A percentile compares a stretch with the other conserved stretches of the same genome.
Evolutionary conservation across 2,797 vertebrate genomes (phyloP).

Genomic region (Gallinago solitaria): DNA sequence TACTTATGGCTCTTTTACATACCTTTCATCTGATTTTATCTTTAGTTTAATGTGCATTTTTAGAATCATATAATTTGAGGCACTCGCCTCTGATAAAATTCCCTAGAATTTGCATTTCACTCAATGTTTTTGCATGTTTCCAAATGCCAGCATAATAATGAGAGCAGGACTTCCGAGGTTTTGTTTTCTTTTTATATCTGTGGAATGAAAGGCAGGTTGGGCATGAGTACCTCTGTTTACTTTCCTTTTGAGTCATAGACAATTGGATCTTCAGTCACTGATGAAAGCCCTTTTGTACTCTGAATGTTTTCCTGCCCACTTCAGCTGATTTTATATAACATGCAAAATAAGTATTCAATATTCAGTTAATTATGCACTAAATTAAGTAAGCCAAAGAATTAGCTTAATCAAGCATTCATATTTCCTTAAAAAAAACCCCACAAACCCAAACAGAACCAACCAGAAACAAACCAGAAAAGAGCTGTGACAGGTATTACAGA

Average conservation of each 20-base stretch:
- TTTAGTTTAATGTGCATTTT: neutral
- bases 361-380: constrained; percentile 8
- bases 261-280: neutral
- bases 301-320: constrained; percentile 11
- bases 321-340: neutral
- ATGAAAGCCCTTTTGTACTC: constrained; percentile 10
- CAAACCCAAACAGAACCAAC: neutral
- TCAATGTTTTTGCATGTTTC: constrained; percentile 5
- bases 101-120: constrained; percentile 60
- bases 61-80: neutral
- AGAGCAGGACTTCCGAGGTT: neutral
- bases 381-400: neutral
- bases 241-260: constrained; percentile 4
- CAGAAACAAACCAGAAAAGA: neutral
- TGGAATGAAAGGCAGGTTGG: constrained; percentile 1
- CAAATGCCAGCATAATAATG: constrained; percentile 51
- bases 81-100: constrained; percentile 21
- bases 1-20: neutral
- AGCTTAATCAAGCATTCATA: neutral
- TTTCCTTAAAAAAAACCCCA: neutral
- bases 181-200: neutral
- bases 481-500: neutral
- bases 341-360: neutral
- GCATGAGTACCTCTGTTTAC: neutral
- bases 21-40: neutral